Base-by-base conservation (phyloP, 2,888 invertebrate species). In the Podabrus alpinus region DNA sequence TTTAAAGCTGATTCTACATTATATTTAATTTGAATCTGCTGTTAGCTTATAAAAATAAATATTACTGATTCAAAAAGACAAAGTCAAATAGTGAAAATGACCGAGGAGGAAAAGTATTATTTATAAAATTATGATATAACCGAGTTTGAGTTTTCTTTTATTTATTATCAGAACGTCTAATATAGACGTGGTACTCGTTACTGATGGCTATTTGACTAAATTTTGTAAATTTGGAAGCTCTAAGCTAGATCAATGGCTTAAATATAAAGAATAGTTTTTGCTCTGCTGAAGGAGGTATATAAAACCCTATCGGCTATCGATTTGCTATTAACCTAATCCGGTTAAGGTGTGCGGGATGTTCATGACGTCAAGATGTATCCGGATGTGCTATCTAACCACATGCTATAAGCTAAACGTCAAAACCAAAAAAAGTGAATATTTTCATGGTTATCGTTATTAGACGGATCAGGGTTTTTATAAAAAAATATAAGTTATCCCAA, bases 301-400 rank as follows among this genome's bases (percentile, higher is more conserved):
- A 78, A 78, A 76, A 76, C 74, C 68, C 72, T 73, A 78, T 76
- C 77, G 68, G 69, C 73, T 71, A 78, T 78, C 75, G 77, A 78
- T 78, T 78, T 78, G 59, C 77, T 78, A 78, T 78, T 78, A 78
- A 73, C 77, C 71, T 78, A 76, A 78, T 76, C 73, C 73, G 72
- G 73, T 76, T 78, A 78, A 78, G 77, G 77, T 73, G 74, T 75
- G 72, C 66, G 72, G 71, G 74, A 77, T 74, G 73, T 72, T 69
- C 66, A 71, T 73, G 76, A 73, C 74, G 72, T 73, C 73, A 77
- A 70, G 71, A 69, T 77, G 76, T 77, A 77, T 59, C 74, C 76
- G 76, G 76, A 77, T 77, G 74, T 74, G 76, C 73, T 77, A 77
- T 77, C 76, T 77, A 74, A 71, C 76, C 73, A 73, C 74, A 77